Percentiles rank a stretch among this genome's conserved stretches.
These are phyloP conservation scores for Eretmochelys imbricata DNA, from an alignment of 2,113 vertebrate genomes.

Conservation along the genomic window DNA sequence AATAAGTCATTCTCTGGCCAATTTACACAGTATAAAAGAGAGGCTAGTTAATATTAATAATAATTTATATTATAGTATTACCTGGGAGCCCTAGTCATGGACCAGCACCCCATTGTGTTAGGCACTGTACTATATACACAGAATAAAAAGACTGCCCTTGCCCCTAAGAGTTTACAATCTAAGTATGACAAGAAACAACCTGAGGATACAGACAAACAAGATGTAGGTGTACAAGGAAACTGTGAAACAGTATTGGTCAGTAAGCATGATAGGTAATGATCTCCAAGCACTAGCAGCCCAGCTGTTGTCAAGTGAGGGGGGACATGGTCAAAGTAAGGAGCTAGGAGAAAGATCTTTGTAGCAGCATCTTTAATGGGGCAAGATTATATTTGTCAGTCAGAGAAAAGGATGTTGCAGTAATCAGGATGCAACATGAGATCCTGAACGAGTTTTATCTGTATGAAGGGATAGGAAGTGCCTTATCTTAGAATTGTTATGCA, in stretches of 20 bases:
- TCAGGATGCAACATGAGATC: too few relatives aligned
- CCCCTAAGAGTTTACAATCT: neutral
- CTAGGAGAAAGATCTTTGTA: too few relatives aligned
- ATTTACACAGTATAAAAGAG: neutral
- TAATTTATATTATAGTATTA: neutral
- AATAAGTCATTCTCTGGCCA: neutral
- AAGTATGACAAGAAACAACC: neutral
- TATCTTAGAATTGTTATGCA: too few relatives aligned
- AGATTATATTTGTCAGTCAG: too few relatives aligned
- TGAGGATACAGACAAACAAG: neutral
- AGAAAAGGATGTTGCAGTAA: too few relatives aligned
- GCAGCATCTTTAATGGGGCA: neutral
- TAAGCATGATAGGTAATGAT: neutral
- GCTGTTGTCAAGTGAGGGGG: fast-evolving
- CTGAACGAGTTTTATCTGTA: too few relatives aligned
- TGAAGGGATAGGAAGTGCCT: too few relatives aligned
- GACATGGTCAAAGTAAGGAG: neutral
- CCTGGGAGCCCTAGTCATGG: too few relatives aligned
- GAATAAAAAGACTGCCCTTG: neutral
- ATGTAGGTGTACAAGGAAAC: neutral
- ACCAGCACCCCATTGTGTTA: too few relatives aligned
- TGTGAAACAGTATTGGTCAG: neutral
- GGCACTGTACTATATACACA: too few relatives aligned
- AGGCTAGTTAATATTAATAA: neutral
- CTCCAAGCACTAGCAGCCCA: neutral